Conservation (phyloP, 2,113 vertebrate species). For the Callipepla squamata region DNA sequence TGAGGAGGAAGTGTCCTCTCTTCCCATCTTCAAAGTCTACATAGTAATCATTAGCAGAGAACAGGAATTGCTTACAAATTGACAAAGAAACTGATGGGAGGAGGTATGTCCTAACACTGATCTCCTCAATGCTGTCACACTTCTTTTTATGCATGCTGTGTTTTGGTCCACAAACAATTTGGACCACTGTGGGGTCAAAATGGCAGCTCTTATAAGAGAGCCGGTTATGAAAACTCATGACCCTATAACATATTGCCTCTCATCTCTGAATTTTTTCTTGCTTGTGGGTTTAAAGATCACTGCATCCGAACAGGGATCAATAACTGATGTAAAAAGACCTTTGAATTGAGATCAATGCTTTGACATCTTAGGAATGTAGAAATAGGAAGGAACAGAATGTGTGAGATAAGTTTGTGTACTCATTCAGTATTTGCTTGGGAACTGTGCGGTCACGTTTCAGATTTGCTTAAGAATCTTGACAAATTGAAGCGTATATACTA, state of each 20-base stretch:
- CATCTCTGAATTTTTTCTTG: not conserved
- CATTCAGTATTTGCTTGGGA: not conserved
- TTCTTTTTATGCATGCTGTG: not conserved
- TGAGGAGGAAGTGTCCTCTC: not conserved
- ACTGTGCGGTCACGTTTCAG: not conserved
- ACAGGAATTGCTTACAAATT: not conserved
- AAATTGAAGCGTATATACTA: not conserved
- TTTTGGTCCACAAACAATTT: not conserved
- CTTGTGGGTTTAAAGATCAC: not conserved
- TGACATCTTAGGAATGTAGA: not conserved
- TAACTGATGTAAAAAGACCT: not conserved
- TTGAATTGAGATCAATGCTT: not conserved
- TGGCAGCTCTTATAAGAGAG: not conserved
- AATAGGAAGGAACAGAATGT: not conserved
- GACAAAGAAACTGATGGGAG: not conserved
- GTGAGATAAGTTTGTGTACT: not conserved
- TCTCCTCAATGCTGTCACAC: not conserved
- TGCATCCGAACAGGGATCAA: not conserved
- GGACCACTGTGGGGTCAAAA: not conserved
- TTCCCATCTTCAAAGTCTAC: not conserved
- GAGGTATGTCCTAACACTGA: rapidly evolving
- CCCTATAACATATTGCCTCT: not conserved
- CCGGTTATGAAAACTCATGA: not conserved
- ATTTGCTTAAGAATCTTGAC: not conserved
- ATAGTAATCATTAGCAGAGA: not conserved